phyloP scores from a whole-genome alignment of 2,113 vertebrate genomes.

The Callionymus lyra region DNA sequence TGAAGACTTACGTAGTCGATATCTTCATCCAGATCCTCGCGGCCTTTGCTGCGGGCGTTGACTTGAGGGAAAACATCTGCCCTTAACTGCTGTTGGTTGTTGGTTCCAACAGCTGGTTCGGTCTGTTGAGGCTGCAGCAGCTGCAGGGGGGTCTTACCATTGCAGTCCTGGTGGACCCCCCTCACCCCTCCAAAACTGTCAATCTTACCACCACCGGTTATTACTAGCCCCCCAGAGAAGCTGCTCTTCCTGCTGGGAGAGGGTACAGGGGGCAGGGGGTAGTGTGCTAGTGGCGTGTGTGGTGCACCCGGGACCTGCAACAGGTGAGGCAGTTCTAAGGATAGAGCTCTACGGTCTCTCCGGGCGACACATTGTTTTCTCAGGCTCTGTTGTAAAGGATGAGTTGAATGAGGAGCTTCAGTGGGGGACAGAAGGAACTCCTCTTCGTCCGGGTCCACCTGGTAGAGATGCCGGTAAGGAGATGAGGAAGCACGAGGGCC shows the following conservation, averaged over 20 bases:
- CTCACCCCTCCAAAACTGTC: background rate
- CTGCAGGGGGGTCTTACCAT: constrained; percentile 79
- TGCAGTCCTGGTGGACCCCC: constrained; percentile 80
- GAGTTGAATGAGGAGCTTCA: constrained; percentile 31
- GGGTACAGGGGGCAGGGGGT: constrained; percentile 13
- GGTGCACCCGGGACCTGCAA: constrained; percentile 64
- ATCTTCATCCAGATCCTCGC: constrained; percentile 85
- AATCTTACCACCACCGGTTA: constrained; percentile 12
- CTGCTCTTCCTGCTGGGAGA: constrained; percentile 61
- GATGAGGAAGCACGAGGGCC: constrained; percentile 66
- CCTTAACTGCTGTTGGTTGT: constrained; percentile 51
- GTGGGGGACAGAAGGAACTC: constrained; percentile 77
- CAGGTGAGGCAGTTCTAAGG: constrained; percentile 80
- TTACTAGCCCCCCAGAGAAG: constrained; percentile 43
- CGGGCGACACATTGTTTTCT: constrained; percentile 53
- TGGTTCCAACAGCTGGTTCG: constrained; percentile 14
- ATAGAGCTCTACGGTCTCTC: constrained; percentile 80
- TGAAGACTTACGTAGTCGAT: constrained; percentile 84
- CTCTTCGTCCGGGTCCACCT: constrained; percentile 70
- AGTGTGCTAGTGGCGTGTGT: constrained; percentile 16
- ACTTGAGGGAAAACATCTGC: constrained; percentile 91
- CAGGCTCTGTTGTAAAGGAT: constrained; percentile 47
- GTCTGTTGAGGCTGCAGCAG: constrained; percentile 32
- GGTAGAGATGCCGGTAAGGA: constrained; percentile 38
- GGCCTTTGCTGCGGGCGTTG: constrained; percentile 73